Evolutionary conservation across 2,113 vertebrate species (phyloP).

Genomic region (Apteryx owenii): DNA sequence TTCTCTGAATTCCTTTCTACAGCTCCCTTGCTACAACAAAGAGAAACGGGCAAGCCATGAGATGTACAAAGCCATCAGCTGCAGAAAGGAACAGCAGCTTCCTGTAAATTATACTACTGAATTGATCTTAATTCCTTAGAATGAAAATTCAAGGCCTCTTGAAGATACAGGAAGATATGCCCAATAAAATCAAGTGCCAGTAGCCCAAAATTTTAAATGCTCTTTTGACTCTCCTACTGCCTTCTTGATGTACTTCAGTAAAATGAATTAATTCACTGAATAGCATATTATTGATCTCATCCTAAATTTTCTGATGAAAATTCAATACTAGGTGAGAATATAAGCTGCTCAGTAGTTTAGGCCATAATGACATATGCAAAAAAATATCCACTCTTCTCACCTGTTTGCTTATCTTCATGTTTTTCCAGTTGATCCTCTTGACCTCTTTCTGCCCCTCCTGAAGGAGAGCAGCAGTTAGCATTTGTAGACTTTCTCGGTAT

Average conservation of each 20-base stretch:
- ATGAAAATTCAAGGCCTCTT: not conserved
- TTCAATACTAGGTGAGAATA: not conserved
- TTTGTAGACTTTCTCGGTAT: slow-evolving; percentile 41
- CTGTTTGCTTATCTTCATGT: slow-evolving; percentile 66
- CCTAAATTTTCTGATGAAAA: not conserved
- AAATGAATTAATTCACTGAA: not conserved
- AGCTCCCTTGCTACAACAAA: not conserved
- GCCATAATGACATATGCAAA: not conserved
- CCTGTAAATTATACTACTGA: not conserved
- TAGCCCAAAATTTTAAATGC: not conserved
- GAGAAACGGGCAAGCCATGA: not conserved
- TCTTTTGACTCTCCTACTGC: not conserved
- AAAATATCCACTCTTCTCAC: slow-evolving; percentile 64
- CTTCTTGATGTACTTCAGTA: not conserved
- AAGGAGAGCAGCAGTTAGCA: slow-evolving; percentile 70
- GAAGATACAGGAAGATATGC: not conserved
- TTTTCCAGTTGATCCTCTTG: slow-evolving; percentile 70
- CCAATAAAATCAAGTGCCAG: not conserved
- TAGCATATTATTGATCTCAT: not conserved
- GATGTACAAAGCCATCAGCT: not conserved
- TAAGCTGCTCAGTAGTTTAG: not conserved
- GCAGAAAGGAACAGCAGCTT: not conserved
- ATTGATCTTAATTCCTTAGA: not conserved
- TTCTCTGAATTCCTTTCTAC: not conserved
- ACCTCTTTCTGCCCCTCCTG: slow-evolving; percentile 72